Base-by-base conservation (phyloP, 2,797 vertebrate genomes). In the Macrochelys suwanniensis region DNA sequence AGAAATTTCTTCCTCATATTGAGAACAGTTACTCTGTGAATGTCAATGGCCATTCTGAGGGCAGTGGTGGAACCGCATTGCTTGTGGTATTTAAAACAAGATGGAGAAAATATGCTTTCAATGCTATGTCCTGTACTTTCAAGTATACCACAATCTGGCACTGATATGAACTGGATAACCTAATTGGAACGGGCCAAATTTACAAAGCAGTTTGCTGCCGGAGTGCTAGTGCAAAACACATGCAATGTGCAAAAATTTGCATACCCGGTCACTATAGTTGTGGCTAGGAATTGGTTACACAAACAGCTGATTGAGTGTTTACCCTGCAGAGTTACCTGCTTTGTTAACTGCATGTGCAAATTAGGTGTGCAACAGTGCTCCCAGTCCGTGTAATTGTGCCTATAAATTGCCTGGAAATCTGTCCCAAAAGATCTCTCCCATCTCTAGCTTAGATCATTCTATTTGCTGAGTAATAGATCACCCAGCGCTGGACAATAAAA, bases 401-500 rank as follows among this genome's bases (percentile, higher is more conserved):
- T 81, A 77, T 85, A 96, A 96, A 96, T 96, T 91, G 59, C 78
- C 91, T 78, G 74, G 80, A 95, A 97, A 97, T 95, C 82, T 96
- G 82, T 96, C 96, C 95, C 89, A 2, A 45, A 90, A 95, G 96
- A 95, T 96, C 89, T 95, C 76, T 94, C 93, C 95, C 80, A 86
- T 87, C 79, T 95, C 85, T 92, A 57, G 85, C 90, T 89, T 65
- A 94, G 93, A 95, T 95, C 61, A 92, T 96, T 96, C 90, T 94
- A 83, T 94, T 94, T 96, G 80, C 91, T 90, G 95, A 97, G 93
- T 92, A 95, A 89, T 96, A 95, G 85, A 96, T 96, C 94, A 95
- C 89, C 87, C 68, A 59, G 89, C 45, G 57, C 87, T 86, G 78
- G 25, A 94, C 91, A 86, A 0, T 7, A 94, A 96, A 96, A 94